phyloP scores from a whole-genome alignment of 2,797 vertebrate species.

The Molossus alvarezi region DNA sequence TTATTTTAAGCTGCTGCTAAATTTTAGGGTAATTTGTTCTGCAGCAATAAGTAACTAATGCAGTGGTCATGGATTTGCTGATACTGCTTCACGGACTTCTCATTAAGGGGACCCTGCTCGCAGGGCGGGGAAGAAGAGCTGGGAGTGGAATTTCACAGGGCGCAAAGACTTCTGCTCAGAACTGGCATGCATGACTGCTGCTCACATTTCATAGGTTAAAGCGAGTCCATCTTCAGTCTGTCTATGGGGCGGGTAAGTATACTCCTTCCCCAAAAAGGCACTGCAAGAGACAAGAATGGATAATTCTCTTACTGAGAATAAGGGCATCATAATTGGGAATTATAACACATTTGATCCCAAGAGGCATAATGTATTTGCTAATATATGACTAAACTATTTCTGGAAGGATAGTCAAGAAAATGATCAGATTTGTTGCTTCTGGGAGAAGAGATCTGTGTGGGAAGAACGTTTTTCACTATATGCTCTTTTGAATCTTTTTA shows the following conservation, averaged over 20 bases:
- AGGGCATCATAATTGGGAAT: not conserved
- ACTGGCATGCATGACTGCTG: not conserved
- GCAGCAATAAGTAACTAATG: not conserved
- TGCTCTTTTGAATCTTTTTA: not conserved
- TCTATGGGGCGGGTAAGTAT: not conserved
- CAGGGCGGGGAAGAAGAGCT: not conserved
- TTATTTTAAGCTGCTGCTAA: not conserved
- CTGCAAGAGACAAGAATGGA: not conserved
- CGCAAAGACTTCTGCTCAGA: not conserved
- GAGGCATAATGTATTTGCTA: not conserved
- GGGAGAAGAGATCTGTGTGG: not conserved
- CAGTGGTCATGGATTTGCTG: not conserved
- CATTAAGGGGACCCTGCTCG: not conserved
- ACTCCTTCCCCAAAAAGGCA: not conserved
- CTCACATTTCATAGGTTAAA: not conserved
- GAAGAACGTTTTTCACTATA: not conserved
- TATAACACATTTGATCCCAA: not conserved
- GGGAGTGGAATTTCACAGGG: not conserved
- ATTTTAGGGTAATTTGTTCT: not conserved
- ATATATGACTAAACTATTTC: not conserved
- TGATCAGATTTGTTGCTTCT: not conserved
- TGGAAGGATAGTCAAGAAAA: not conserved
- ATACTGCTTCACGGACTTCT: not conserved
- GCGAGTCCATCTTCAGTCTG: not conserved
- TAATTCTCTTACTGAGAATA: not conserved